Percentiles rank a stretch among this genome's conserved stretches.
Conservation (phyloP, 2,113 vertebrate genomes). For the Ophthalmolycus amberensis region DNA sequence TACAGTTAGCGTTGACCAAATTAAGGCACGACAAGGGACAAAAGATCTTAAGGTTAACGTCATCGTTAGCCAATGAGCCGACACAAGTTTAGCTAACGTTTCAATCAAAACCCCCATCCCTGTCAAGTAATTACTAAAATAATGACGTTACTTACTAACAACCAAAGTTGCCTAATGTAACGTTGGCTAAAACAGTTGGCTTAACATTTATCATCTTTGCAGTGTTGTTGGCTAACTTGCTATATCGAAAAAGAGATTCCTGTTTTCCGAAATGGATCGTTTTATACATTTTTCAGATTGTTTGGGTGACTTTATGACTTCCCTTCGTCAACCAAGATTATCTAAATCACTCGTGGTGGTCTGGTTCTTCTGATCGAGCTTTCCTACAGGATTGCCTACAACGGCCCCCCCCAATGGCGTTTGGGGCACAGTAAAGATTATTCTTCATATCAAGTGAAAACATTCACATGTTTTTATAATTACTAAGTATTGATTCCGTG, state of each 20-base stretch:
- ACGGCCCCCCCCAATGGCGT: neutral
- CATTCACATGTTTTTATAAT: neutral
- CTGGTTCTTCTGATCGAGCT: neutral
- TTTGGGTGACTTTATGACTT: neutral
- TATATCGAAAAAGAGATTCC: no score
- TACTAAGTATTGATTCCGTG: neutral
- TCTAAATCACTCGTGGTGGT: neutral
- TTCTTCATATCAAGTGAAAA: neutral
- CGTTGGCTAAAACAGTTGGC: neutral
- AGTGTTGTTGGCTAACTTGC: neutral
- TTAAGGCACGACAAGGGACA: no score
- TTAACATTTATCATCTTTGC: neutral
- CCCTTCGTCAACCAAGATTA: neutral
- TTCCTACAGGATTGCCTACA: no score
- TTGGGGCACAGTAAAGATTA: no score
- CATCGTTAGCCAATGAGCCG: neutral
- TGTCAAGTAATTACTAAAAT: neutral
- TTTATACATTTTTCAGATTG: neutral
- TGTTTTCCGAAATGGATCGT: accelerated
- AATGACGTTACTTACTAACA: neutral
- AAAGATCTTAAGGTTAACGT: neutral
- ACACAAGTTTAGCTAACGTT: neutral
- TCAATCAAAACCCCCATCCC: neutral
- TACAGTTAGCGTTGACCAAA: neutral
- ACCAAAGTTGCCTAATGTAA: neutral